Base-by-base conservation (phyloP, 2,888 invertebrate species). In the Agrochola circellaris region DNA sequence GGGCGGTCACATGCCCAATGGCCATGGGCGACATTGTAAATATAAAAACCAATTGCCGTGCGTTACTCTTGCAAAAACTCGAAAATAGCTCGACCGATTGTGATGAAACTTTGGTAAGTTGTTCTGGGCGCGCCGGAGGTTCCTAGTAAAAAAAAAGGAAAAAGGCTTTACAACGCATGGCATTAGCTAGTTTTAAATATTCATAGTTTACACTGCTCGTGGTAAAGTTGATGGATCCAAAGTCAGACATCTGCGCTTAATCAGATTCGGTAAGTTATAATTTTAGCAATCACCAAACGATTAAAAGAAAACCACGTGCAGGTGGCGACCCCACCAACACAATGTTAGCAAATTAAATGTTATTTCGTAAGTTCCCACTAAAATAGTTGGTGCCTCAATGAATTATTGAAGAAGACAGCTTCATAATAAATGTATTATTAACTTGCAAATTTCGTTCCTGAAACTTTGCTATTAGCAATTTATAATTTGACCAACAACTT, bases 401-500 rank as follows among this genome's bases (percentile, higher is more conserved):
- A 61, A 54, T 79, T 34, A 54, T 54, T 64, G 30, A 51, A 62
- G 42, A 68, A 23, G n/a, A 38, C 30, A 56, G 34, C 17, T 68
- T 34, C 61, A 30, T 70, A 26, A 58, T 58, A 61, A 38, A 68
- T 45, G 15, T 51, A 56, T 74, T 51, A 56, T 74, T 48, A 64
- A 79, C 64, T 70, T 73, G 56, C 65, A 73, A 78, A 73, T 69
- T 79, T 68, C 23, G 34, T 64, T 62, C 30, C 54, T 51, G 38
- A 73, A 82, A 79, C 69, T 73, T 71, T 62, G 42, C 62, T 45
- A 60, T 45, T 70, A 58, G 8, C 45, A 58, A 78, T 79, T 73
- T 73, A 71, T 60, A 82, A 73, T 79, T 83, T 68, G 38, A 60
- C 62, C 54, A 48, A 67, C 54, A 62, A 72, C 42, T 78, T 66